A percentile compares a stretch with the other conserved stretches of the same genome.
phyloP scores from a whole-genome alignment of 2,888 invertebrate genomes.

The Caenorhabditis plicata region DNA sequence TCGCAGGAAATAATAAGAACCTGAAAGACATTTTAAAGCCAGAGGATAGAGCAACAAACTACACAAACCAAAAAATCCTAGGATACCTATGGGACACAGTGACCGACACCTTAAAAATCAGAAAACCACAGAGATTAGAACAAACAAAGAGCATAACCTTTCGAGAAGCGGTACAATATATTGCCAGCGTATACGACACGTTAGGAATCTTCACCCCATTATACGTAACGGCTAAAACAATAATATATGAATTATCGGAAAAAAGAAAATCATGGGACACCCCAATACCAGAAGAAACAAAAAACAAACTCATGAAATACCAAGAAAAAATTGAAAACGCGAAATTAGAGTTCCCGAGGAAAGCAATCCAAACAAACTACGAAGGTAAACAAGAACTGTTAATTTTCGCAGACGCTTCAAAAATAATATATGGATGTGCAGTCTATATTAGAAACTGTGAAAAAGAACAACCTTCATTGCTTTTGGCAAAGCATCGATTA shows the following conservation, averaged over 20 bases:
- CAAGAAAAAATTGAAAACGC: background rate
- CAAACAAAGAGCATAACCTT: background rate
- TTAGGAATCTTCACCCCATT: constrained; percentile 1
- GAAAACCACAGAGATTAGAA: background rate
- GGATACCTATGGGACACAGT: constrained; percentile 1
- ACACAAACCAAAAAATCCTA: background rate
- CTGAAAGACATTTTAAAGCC: background rate
- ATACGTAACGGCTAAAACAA: background rate
- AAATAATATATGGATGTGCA: constrained; percentile 3
- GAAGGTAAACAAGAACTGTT: background rate
- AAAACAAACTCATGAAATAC: background rate
- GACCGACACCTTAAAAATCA: background rate
- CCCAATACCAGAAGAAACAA: background rate
- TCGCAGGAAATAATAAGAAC: background rate
- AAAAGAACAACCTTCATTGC: background rate
- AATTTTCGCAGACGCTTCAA: constrained; percentile 9
- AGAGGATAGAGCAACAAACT: background rate
- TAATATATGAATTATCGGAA: background rate
- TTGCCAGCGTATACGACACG: constrained; percentile 1
- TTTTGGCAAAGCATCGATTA: constrained; percentile 8
- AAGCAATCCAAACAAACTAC: background rate
- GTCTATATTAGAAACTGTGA: constrained; percentile 1
- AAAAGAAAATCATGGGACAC: background rate
- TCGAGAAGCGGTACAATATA: background rate
- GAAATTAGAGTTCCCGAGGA: background rate